Percentiles rank a stretch among this genome's conserved stretches.
These are phyloP conservation scores for Dunckerocampus dactyliophorus DNA, from an alignment of 2,113 vertebrate species.

Conservation along the genomic window DNA sequence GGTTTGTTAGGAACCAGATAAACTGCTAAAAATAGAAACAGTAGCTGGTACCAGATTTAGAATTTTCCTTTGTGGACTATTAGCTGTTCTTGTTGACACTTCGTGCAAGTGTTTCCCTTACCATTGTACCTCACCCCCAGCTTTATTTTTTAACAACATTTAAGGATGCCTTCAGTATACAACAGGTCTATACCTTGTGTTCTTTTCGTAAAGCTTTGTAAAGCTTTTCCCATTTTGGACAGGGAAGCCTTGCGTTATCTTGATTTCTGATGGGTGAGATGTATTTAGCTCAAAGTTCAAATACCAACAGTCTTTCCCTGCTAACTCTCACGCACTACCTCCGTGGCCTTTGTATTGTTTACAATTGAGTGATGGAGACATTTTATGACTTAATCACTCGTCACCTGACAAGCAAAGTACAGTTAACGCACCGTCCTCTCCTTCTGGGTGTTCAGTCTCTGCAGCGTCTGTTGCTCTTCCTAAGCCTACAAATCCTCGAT, in stretches of 20 bases:
- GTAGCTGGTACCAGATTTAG: too few species aligned
- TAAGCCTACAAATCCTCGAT: slow-evolving; percentile 11
- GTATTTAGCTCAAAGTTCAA: slow-evolving; percentile 1
- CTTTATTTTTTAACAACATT: too few species aligned
- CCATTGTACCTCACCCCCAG: too few species aligned
- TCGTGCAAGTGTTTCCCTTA: too few species aligned
- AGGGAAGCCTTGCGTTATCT: neutral
- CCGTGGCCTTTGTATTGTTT: neutral
- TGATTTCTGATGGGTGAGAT: neutral
- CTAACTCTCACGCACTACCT: neutral
- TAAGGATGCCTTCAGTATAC: too few species aligned
- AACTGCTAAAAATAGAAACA: too few species aligned
- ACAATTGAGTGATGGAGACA: neutral
- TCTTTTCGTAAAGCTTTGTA: too few species aligned
- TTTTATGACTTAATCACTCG: slow-evolving; percentile 5
- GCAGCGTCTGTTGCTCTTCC: neutral
- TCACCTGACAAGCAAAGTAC: neutral
- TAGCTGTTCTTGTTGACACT: too few species aligned
- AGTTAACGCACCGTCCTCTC: slow-evolving; percentile 1
- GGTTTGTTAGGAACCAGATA: too few species aligned
- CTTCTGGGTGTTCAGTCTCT: neutral
- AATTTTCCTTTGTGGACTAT: too few species aligned
- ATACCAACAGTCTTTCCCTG: neutral
- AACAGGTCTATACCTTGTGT: too few species aligned
- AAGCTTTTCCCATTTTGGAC: neutral